Conservation (phyloP, 1,140 invertebrate species). For the Drosophila orena region DNA sequence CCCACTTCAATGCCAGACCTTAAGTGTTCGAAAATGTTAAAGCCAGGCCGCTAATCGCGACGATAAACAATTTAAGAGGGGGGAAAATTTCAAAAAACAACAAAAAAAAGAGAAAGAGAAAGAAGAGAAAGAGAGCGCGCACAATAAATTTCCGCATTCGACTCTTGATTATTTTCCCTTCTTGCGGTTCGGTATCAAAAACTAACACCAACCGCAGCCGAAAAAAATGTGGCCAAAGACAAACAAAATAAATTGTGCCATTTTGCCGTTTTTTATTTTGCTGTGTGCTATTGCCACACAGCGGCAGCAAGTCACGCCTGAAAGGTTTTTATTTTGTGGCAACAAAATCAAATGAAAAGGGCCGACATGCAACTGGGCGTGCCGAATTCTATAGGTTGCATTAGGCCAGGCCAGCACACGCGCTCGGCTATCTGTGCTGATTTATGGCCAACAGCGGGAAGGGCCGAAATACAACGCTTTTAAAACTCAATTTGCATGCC, state of each 20-base stretch:
- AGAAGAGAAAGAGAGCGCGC: constrained; percentile 43
- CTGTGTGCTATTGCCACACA: constrained; percentile 51
- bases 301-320: constrained; percentile 72
- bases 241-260: constrained; percentile 67
- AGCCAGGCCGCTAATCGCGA: constrained; percentile 72
- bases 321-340: constrained; percentile 81
- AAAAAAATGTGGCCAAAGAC: constrained; percentile 65
- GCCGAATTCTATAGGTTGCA: constrained; percentile 56
- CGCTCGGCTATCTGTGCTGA: constrained; percentile 66
- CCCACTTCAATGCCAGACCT: not conserved
- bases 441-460: constrained; percentile 63
- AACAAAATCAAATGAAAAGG: constrained; percentile 80
- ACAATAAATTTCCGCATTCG: constrained; percentile 81
- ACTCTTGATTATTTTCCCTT: constrained; percentile 43
- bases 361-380: constrained; percentile 50
- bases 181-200: constrained; percentile 68
- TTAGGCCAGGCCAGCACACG: constrained; percentile 49
- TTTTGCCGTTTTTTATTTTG: constrained; percentile 70
- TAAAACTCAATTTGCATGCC: constrained; percentile 82
- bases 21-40: constrained; percentile 63
- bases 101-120: constrained; percentile 32
- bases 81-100: constrained; percentile 63
- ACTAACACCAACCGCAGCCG: constrained; percentile 52
- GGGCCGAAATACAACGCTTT: constrained; percentile 54
- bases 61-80: constrained; percentile 79